These are phyloP conservation scores for Ifrita kowaldi DNA, from an alignment of 2,113 vertebrate genomes.

Conservation along the genomic window DNA sequence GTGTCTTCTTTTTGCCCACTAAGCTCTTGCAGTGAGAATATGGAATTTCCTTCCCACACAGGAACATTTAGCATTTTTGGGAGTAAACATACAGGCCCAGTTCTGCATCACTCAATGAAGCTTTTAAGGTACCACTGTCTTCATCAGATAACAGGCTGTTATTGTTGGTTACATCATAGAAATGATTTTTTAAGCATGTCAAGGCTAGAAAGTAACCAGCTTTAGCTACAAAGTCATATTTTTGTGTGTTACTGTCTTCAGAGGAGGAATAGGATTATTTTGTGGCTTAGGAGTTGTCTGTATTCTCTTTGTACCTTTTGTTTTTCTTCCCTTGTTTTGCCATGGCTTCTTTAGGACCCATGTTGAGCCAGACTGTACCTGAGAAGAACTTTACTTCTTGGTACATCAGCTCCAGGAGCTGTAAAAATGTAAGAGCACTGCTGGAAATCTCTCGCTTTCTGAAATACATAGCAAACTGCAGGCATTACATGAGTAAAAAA, in stretches of 20 bases:
- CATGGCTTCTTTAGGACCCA: neutral
- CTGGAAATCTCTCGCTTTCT: neutral
- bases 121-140: neutral
- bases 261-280: neutral
- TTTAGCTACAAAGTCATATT: neutral
- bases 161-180: neutral
- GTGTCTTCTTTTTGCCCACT: neutral
- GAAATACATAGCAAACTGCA: neutral
- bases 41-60: neutral
- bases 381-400: neutral
- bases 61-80: neutral
- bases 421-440: neutral
- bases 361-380: neutral
- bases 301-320: neutral
- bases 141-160: neutral
- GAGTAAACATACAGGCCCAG: neutral
- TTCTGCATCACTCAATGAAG: neutral
- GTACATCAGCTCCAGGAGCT: neutral
- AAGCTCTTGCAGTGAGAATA: neutral
- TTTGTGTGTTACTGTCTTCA: neutral
- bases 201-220: neutral
- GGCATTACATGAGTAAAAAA: neutral
- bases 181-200: neutral
- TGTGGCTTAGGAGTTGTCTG: neutral
- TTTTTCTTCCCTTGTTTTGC: neutral